phyloP scores from a whole-genome alignment of 2,888 invertebrate species.

The Pollenia angustigena region DNA sequence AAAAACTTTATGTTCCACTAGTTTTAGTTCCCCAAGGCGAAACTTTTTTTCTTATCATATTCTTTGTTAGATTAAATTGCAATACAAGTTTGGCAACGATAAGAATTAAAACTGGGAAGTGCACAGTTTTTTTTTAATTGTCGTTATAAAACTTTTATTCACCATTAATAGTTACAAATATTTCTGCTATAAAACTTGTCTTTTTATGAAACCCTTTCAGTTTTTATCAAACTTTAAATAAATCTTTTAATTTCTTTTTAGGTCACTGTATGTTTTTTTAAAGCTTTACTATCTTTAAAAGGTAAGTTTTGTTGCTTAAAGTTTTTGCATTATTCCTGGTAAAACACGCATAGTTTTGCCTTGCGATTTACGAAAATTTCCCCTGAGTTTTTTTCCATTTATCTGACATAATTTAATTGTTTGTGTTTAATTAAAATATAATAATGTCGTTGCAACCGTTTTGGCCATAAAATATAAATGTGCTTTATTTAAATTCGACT shows the following conservation, averaged over 20 bases:
- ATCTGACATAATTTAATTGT: slow-evolving; percentile 11
- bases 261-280: neutral
- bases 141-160: too few species aligned
- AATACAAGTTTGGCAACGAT: too few species aligned
- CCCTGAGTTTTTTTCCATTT: neutral
- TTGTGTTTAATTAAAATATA: slow-evolving; percentile 31
- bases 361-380: slow-evolving; percentile 3
- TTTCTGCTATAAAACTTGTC: too few species aligned
- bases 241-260: neutral
- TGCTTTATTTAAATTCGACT: neutral
- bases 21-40: too few species aligned
- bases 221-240: neutral
- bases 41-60: too few species aligned
- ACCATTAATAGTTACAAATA: too few species aligned
- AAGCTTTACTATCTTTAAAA: neutral
- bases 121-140: too few species aligned
- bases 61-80: too few species aligned
- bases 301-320: neutral
- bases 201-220: neutral
- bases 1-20: too few species aligned
- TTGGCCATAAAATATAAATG: slow-evolving; percentile 6
- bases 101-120: too few species aligned
- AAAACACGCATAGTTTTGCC: neutral
- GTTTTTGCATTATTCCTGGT: neutral
- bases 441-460: neutral